phyloP scores from a whole-genome alignment of 2,888 invertebrate species.

The Crioceris asparagi region DNA sequence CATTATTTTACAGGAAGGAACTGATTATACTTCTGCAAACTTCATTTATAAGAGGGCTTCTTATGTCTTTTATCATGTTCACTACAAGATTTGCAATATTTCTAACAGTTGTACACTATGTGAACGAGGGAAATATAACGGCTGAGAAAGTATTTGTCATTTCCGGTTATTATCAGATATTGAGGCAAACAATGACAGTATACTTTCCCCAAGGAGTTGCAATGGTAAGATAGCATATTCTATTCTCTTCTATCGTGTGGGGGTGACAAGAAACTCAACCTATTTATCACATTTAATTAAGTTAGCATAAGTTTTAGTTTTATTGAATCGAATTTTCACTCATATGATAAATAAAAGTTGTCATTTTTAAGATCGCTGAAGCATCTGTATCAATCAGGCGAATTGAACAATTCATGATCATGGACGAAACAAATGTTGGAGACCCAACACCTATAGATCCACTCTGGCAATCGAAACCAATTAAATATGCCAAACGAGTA shows the following conservation, averaged over 20 bases:
- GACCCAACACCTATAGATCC: slow-evolving; percentile 30
- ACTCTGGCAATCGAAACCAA: slow-evolving; percentile 9
- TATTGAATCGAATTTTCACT: too few relatives aligned
- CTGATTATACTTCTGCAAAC: slow-evolving; percentile 46
- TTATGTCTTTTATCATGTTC: slow-evolving; percentile 61
- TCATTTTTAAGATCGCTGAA: slow-evolving; percentile 40
- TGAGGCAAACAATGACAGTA: slow-evolving; percentile 49
- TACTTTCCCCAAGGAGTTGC: slow-evolving; percentile 52
- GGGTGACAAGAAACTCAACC: too few relatives aligned
- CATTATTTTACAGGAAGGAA: slow-evolving; percentile 36
- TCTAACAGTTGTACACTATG: slow-evolving; percentile 48
- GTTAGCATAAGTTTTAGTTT: too few relatives aligned
- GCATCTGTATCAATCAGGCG: slow-evolving; percentile 44
- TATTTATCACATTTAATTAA: slow-evolving; percentile 1
- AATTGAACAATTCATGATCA: slow-evolving; percentile 27
- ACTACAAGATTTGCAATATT: slow-evolving; percentile 63
- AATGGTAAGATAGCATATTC: slow-evolving; percentile 28
- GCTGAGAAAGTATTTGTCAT: slow-evolving; percentile 44
- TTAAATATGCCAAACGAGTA: slow-evolving; percentile 3
- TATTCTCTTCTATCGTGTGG: background rate
- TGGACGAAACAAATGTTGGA: slow-evolving; percentile 28
- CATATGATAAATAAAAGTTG: too few relatives aligned
- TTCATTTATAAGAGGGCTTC: slow-evolving; percentile 52
- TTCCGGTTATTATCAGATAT: slow-evolving; percentile 50
- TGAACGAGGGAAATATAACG: slow-evolving; percentile 39